Evolutionary conservation across 2,797 vertebrate species (phyloP), one percentile per base, ranked within the genome.

Genomic region (Pipistrellus pipistrellus): DNA sequence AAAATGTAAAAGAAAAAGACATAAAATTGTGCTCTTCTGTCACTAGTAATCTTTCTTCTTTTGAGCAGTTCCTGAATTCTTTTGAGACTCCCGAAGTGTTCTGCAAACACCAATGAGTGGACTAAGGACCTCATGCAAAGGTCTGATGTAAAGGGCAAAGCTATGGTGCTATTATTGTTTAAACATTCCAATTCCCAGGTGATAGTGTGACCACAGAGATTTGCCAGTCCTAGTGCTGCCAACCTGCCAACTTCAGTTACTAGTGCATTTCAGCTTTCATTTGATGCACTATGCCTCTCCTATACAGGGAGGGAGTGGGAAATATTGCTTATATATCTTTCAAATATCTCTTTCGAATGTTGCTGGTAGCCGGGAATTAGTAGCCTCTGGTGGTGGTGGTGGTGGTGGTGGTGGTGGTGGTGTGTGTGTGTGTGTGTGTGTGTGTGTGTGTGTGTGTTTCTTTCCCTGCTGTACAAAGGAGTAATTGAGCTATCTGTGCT

Each of bases 401-500:
- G 23, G 59, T 68, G 51, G 57, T 35, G 35, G 35, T 35, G 7
- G 53, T 21, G 20, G 77, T 27, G 57, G 57, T 59, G n/a, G 23
- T 59, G 25, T 62, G 59, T 30, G 57, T 64, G 62, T n/a, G 25
- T 64, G 15, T 66, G n/a, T 51, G 23, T 59, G 25, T 62, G 59
- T 30, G 23, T 59, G 25, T 62, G 59, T 30, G 57, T 64, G 62
- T n/a, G 25, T 64, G 15, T 66, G n/a, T 51, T 32, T 75, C 41
- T 64, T 86, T 35, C 48, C 4, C 78, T 78, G 75, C 21, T 71
- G 41, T 12, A 96, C 91, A 94, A 83, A 91, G 91, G 85, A 32
- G 46, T 91, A 78, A 90, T 77, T 62, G 41, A 94, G 66, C 14
- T 59, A 95, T 90, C 73, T 88, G 76, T 77, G 68, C 48, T 66